Percentiles rank a stretch among this genome's conserved stretches.
These are phyloP conservation scores for Seladonia tumulorum DNA, from an alignment of 2,888 invertebrate species.

Conservation along the genomic window DNA sequence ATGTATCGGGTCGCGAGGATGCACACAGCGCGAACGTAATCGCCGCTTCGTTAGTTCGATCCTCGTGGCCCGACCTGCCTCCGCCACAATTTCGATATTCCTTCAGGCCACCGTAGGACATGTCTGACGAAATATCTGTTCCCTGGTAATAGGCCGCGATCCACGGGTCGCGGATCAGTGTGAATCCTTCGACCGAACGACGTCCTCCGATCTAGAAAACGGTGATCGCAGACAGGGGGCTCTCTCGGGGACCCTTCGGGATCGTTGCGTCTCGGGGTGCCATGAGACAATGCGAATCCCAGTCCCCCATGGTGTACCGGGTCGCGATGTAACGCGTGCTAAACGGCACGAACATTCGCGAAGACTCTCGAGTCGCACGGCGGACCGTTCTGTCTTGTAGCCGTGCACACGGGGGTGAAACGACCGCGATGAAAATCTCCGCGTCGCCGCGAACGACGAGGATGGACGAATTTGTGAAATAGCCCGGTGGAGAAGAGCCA, in stretches of 20 bases:
- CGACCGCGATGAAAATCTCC: slow-evolving; percentile 39
- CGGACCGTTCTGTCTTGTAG: background rate
- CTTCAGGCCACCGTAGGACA: slow-evolving; percentile 32
- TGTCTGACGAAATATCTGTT: slow-evolving; percentile 9
- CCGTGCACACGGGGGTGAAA: slow-evolving; percentile 38
- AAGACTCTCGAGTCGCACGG: slow-evolving; percentile 19
- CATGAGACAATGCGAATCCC: slow-evolving; percentile 60
- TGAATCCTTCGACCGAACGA: background rate
- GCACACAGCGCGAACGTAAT: slow-evolving; percentile 45
- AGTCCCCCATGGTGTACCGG: slow-evolving; percentile 30
- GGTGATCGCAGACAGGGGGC: background rate
- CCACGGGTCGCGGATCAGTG: background rate
- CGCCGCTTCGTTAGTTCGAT: slow-evolving; percentile 43
- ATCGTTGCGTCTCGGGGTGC: background rate
- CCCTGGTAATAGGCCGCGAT: slow-evolving; percentile 1
- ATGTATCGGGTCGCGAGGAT: slow-evolving; percentile 40
- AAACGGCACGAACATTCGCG: slow-evolving; percentile 51
- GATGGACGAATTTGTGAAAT: slow-evolving; percentile 73
- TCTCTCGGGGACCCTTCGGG: background rate
- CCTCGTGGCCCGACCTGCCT: slow-evolving; percentile 30
- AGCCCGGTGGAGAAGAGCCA: slow-evolving; percentile 41
- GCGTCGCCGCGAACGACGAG: slow-evolving; percentile 44
- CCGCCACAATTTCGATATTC: slow-evolving; percentile 41
- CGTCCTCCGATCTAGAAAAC: background rate
- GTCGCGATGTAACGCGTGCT: slow-evolving; percentile 40